Base-by-base conservation (phyloP, 2,888 invertebrate species). In the Ganaspis brasiliensis region DNA sequence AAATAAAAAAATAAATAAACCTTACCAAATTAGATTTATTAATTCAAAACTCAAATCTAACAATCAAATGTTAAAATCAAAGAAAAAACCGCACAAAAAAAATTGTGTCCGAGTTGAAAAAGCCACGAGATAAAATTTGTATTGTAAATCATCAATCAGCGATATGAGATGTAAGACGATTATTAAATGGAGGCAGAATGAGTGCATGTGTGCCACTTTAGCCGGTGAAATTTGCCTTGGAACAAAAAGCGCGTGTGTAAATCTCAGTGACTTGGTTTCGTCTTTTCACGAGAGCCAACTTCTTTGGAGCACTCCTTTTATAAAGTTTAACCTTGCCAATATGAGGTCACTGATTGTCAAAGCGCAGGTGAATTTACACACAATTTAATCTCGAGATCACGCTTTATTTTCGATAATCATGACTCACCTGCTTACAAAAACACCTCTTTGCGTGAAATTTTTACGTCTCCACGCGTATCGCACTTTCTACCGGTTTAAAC, bases 351-450 rank as follows among this genome's bases (percentile, higher is more conserved):
- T 19, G 21, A 45, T 40, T 21, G 24, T 31, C n/a, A 26, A 12
- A 49, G 24, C 12, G 24, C 52, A 67, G 45, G n/a, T 45, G 45
- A 67, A 35, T 74, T 70, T 74, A 37, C n/a, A n/a, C n/a, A n/a
- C n/a, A n/a, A n/a, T 52, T 61, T 35, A 49, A 19, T 16, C 14
- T 14, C 40, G 31, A 21, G 45, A 75, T 76, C 75, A 52, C 72
- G 35, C 40, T 55, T 76, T 80, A 80, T 81, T 80, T 79, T 78
- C n/a, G 73, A 76, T 63, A 75, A 77, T 12, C n/a, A 19, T 82
- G 79, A 84, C 82, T 81, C 82, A 84, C 82, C 81, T 79, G 81
- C 74, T 72, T 76, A 56, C 75, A 74, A 78, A 73, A 74, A 81
- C 72, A 59, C 55, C 45, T 79, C 79, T 81, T 75, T 75, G 77